These are phyloP conservation scores for Thunnus thynnus DNA, from an alignment of 2,113 vertebrate species.

Conservation along the genomic window DNA sequence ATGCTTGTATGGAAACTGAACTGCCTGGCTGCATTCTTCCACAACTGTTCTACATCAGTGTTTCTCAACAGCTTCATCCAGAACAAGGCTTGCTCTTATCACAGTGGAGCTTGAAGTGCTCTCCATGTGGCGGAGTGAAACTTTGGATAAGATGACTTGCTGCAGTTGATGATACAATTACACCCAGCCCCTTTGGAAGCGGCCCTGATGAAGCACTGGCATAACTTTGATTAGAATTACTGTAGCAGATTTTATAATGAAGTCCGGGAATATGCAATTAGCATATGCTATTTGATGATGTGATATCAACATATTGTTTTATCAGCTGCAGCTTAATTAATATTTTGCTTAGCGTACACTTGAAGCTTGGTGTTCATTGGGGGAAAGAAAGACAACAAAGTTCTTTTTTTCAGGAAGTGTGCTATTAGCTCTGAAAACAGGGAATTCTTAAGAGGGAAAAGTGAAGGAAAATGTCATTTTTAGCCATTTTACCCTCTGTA, in stretches of 20 bases:
- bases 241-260: constrained; percentile 70
- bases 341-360: constrained; percentile 27
- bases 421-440: not conserved
- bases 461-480: not conserved
- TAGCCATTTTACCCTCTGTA: constrained; percentile 4
- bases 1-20: not conserved
- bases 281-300: constrained; percentile 68
- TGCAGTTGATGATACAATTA: constrained; percentile 63
- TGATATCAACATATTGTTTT: constrained; percentile 71
- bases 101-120: constrained; percentile 8
- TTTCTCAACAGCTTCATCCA: constrained; percentile 15
- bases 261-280: constrained; percentile 70
- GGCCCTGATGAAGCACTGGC: constrained; percentile 55
- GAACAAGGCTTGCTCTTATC: constrained; percentile 22
- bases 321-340: constrained; percentile 71
- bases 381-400: not conserved
- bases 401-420: not conserved
- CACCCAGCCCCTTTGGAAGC: constrained; percentile 50
- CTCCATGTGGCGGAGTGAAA: constrained; percentile 14
- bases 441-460: not conserved
- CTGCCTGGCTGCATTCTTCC: not conserved
- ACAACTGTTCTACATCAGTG: not conserved
- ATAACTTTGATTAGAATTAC: constrained; percentile 70
- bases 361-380: not conserved
- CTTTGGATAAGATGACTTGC: constrained; percentile 29